Conservation (phyloP, 2,113 vertebrate genomes). For the Chlamydotis undulata region DNA sequence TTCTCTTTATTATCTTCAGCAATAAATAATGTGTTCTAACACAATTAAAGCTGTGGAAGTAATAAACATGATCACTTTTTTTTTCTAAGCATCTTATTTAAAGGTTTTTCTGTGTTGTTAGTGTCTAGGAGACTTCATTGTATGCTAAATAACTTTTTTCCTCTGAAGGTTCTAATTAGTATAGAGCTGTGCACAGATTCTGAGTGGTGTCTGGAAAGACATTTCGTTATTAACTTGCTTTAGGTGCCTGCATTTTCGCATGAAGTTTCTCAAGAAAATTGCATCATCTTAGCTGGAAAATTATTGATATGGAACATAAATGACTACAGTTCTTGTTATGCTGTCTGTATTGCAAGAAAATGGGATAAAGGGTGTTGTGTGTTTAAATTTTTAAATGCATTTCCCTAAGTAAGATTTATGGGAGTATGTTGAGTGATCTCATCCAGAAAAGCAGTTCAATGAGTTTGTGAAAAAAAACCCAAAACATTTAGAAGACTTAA, state of each 20-base stretch:
- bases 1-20: background rate
- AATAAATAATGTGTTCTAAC: background rate
- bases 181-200: background rate
- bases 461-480: background rate
- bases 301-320: background rate
- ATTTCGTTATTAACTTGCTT: background rate
- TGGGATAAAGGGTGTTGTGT: background rate
- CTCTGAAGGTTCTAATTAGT: background rate
- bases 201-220: background rate
- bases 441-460: background rate
- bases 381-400: background rate
- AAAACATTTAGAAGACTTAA: background rate
- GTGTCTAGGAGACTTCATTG: background rate
- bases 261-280: background rate
- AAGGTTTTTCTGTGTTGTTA: background rate
- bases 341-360: background rate
- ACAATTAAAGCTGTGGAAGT: background rate
- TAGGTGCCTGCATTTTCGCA: background rate
- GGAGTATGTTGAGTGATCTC: background rate
- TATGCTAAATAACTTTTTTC: background rate
- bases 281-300: background rate
- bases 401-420: background rate
- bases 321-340: background rate
- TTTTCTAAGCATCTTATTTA: background rate
- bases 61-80: background rate